Percentiles rank a stretch among this genome's conserved stretches.
phyloP scores from a whole-genome alignment of 2,888 invertebrate genomes.

The Pseudoips prasinana region DNA sequence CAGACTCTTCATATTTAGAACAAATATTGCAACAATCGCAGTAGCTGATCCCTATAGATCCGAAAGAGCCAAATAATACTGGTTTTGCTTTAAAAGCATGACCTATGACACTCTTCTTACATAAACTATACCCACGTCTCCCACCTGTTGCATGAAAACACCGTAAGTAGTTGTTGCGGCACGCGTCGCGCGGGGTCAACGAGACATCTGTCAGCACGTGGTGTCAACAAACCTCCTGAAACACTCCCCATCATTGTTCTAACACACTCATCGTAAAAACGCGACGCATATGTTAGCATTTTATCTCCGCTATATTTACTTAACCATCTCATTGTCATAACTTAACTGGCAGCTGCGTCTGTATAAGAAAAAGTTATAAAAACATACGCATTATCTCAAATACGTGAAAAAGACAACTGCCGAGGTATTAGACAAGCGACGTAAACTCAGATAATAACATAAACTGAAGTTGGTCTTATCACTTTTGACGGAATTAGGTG shows the following conservation, averaged over 20 bases:
- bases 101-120: constrained; percentile 26
- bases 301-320: constrained; percentile 58
- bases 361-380: constrained; percentile 45
- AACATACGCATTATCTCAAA: constrained; percentile 46
- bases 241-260: constrained; percentile 63
- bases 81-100: constrained; percentile 10
- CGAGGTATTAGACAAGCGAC: constrained; percentile 47
- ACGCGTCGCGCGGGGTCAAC: not conserved
- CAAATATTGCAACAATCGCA: too few species aligned
- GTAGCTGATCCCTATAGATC: too few species aligned
- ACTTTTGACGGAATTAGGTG: constrained; percentile 15
- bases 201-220: constrained; percentile 37
- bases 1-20: too few species aligned
- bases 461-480: constrained; percentile 22
- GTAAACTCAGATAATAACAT: constrained; percentile 41
- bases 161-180: not conserved
- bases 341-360: constrained; percentile 54
- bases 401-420: constrained; percentile 56
- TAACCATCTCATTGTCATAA: constrained; percentile 53
- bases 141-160: constrained; percentile 28
- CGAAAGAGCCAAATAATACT: too few species aligned
- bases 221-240: constrained; percentile 57
- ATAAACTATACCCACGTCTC: constrained; percentile 8
- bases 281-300: constrained; percentile 42
- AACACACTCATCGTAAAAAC: constrained; percentile 56